Base-by-base conservation (phyloP, 2,888 invertebrate species). In the Hemistola chrysoprasaria region DNA sequence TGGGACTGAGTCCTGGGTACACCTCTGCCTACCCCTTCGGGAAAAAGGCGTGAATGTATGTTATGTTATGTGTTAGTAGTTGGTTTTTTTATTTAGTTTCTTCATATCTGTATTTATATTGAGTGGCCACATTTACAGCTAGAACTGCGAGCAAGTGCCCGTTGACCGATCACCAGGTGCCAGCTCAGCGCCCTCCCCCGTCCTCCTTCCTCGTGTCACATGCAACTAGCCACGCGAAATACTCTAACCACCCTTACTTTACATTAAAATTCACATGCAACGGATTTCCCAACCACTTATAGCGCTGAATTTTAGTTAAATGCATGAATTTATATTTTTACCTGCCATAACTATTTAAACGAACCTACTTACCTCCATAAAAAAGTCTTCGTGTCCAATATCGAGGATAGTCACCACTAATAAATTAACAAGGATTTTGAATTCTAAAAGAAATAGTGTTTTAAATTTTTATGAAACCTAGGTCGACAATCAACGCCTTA, bases 241-340 rank as follows among this genome's bases (percentile, higher is more conserved):
- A 4, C 16, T 16, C 16, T 16, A 16, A 16, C 4, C 16, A 4
- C 16, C 4, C n/a, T 23, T 39, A 26, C 39, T 8, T 11, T 54
- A 51, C 47, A 62, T 68, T 65, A 62, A 62, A 63, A 71, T 64
- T 61, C 68, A 62, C 71, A 59, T 70, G 67, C 63, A 56, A 62
- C 62, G 53, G 58, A 65, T 56, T 62, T 56, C 40, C 53, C 47
- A 39, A 22, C 41, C 31, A 28, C 40, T 40, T 38, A 43, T 28
- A 29, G 36, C 26, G 25, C 31, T 37, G 25, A 27, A 32, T 30
- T 22, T 26, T 40, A 26, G 44, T 35, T 37, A 38, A 48, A 42
- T 43, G 42, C 45, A 40, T 43, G 29, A 30, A 34, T 40, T 37
- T 11, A 20, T 8, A 9, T 35, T 27, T 7, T 20, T 27, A 6